A percentile compares a stretch with the other conserved stretches of the same genome.
These are phyloP conservation scores for Delphinapterus leucas DNA, from an alignment of 2,113 vertebrate species.

Conservation along the genomic window DNA sequence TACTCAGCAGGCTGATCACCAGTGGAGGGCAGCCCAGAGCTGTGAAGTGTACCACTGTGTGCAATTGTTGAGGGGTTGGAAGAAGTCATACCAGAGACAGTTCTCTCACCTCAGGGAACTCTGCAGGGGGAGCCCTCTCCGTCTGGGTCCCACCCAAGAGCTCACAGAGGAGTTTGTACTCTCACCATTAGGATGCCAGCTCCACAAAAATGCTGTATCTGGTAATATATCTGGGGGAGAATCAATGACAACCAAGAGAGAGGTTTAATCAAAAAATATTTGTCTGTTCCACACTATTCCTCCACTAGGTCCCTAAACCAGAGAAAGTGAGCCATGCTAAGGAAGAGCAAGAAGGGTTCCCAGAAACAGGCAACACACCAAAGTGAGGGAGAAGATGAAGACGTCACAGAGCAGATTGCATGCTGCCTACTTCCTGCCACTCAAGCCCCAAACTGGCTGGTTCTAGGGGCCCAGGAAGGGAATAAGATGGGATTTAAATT, in stretches of 20 bases:
- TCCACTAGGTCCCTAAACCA: not conserved
- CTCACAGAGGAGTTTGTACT: not conserved
- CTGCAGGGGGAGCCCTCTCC: rapidly evolving
- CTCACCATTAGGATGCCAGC: not conserved
- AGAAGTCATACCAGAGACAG: not conserved
- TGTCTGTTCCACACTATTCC: not conserved
- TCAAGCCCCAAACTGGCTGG: not conserved
- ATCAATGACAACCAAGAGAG: not conserved
- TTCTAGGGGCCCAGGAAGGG: not conserved
- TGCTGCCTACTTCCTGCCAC: no score
- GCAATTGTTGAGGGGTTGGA: not conserved
- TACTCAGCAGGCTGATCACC: not conserved
- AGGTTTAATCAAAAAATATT: not conserved
- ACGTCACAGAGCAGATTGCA: no score
- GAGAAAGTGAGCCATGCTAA: not conserved
- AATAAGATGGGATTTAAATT: not conserved
- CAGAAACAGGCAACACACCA: not conserved
- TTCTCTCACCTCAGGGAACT: not conserved
- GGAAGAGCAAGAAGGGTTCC: not conserved
- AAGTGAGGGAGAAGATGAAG: not conserved
- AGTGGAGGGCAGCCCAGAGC: not conserved
- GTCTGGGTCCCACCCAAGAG: not conserved
- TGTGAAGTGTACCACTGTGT: rapidly evolving
- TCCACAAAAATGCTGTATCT: no score
- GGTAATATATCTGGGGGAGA: not conserved